Evolutionary conservation across 2,797 vertebrate species (phyloP).

Genomic region (Hafferia zeledoni): DNA sequence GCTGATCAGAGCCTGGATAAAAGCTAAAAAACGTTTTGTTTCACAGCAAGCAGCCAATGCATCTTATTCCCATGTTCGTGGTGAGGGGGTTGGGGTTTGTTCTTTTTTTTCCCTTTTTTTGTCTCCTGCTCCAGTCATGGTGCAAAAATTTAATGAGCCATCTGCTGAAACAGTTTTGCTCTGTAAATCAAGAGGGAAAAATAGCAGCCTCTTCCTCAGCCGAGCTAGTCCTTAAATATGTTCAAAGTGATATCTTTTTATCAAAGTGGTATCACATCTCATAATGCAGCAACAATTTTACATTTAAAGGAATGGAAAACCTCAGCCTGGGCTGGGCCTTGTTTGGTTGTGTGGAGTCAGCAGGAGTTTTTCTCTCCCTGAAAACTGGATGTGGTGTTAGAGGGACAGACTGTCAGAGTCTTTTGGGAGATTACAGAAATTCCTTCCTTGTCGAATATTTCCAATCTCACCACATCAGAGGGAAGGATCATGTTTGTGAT

Average conservation of each 20-base stretch:
- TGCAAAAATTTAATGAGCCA: constrained; percentile 60
- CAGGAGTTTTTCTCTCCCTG: neutral
- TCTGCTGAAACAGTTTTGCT: constrained; percentile 43
- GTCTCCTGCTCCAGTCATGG: neutral
- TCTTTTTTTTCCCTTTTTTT: neutral
- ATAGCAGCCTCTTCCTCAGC: neutral
- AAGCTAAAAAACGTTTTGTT: neutral
- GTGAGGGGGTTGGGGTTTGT: neutral
- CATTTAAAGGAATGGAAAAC: neutral
- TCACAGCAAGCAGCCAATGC: neutral
- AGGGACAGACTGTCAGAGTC: neutral
- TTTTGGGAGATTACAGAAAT: neutral
- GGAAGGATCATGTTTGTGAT: neutral
- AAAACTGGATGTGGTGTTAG: neutral
- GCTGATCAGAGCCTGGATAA: neutral
- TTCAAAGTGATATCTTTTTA: neutral
- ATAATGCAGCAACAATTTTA: neutral
- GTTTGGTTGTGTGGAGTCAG: neutral
- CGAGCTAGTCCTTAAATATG: neutral
- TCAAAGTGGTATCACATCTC: neutral
- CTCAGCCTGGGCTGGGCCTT: neutral
- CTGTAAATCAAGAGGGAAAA: constrained; percentile 24
- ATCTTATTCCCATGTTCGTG: neutral
- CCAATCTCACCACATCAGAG: neutral
- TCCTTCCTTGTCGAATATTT: neutral